Evolutionary conservation across 2,888 invertebrate species (phyloP), one percentile per base, ranked within the genome.

Genomic region (Periphyllus acericola): DNA sequence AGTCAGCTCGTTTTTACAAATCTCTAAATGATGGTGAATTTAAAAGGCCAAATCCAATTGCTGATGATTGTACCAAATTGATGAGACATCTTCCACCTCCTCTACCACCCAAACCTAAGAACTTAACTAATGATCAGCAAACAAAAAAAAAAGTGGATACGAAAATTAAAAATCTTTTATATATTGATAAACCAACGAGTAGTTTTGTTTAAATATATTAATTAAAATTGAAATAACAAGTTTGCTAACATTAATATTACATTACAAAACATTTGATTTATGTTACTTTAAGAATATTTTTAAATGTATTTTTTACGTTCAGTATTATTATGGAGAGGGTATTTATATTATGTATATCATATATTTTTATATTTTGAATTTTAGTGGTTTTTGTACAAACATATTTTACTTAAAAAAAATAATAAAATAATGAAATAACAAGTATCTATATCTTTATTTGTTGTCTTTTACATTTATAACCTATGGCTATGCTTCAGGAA

Each of bases 81-180:
- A 74, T 75, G 19, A 81, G 74, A 60, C 87, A 87, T 74, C 79
- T 86, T 32, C 95, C 95, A 71, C 95, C 95, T 0, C 95, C 95
- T 8, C 92, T 95, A 90, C 95, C 95, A 36, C 95, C 95, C 34
- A 95, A 95, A 92, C 95, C 95, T 83, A 95, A 95, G 92, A 94
- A 94, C 90, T 91, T 95, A 89, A 79, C 75, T 14, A 89, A 84
- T 86, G 84, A 89, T 80, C 55, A 60, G 52, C 81, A 80, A 36
- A 66, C 80, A 0, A 83, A 81, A 81, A 86, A 81, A 55, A 87
- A 83, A 89, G 17, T 74, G 74, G 55, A 89, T 81, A 40, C 76
- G 89, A 81, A 84, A 19, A 46, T 87, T 36, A 81, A 87, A 85
- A 89, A 89, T 55, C 83, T 88, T 36, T 72, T 93, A 84, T 94